phyloP scores from a whole-genome alignment of 2,113 vertebrate species.

The Hemichromis elongatus region DNA sequence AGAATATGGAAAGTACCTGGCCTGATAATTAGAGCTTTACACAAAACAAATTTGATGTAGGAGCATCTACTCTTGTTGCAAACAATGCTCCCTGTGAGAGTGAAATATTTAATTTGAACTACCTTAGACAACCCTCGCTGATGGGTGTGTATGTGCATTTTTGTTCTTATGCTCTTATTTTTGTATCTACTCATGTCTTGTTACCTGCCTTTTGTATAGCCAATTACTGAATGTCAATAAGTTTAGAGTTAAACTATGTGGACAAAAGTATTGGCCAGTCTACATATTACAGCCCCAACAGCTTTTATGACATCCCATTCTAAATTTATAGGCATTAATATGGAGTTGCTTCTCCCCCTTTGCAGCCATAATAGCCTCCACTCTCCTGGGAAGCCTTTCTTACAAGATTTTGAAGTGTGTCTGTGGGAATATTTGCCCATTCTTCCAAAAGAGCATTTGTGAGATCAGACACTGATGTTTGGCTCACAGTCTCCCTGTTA shows the following conservation, averaged over 20 bases:
- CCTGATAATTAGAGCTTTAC: not conserved
- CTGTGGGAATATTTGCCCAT: not conserved
- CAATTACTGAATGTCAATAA: not conserved
- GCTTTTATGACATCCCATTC: not conserved
- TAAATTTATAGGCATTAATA: not conserved
- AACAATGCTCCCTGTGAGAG: not conserved
- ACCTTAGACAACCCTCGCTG: not conserved
- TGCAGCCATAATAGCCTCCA: not conserved
- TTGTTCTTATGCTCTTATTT: not conserved
- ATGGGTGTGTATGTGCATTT: not conserved
- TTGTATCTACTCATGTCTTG: slow-evolving; percentile 1
- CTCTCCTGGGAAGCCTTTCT: not conserved
- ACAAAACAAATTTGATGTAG: not conserved
- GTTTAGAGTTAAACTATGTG: not conserved
- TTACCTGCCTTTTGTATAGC: not conserved
- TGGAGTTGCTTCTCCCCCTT: not conserved
- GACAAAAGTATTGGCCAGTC: not conserved
- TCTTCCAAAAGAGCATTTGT: not conserved
- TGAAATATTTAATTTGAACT: not conserved
- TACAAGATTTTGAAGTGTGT: not conserved
- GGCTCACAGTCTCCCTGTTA: not conserved
- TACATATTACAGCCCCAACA: not conserved
- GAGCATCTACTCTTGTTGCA: not conserved
- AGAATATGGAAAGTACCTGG: not conserved
- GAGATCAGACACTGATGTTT: not conserved